Conservation (phyloP, 2,888 invertebrate genomes). For the Drosophila nigritarsus region DNA sequence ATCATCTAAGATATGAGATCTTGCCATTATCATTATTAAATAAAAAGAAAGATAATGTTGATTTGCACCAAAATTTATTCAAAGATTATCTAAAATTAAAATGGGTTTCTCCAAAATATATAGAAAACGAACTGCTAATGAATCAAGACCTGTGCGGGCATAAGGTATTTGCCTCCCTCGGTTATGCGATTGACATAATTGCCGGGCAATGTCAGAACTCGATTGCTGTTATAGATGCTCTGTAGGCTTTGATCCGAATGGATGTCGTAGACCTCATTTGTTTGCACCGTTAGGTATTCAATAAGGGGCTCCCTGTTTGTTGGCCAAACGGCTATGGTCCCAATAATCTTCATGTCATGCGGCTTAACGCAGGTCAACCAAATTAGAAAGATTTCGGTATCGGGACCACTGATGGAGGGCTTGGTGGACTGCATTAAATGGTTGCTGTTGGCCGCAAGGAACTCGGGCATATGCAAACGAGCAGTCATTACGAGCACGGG, state of each 20-base stretch:
- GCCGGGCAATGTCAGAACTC: constrained; percentile 66
- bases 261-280: constrained; percentile 76
- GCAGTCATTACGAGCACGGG: constrained; percentile 81
- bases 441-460: constrained; percentile 28
- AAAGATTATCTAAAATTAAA: constrained; percentile 14
- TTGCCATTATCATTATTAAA: background rate
- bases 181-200: constrained; percentile 67
- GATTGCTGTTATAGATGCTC: constrained; percentile 67
- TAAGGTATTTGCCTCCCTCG: constrained; percentile 66
- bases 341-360: constrained; percentile 60
- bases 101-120: background rate
- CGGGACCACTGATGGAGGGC: background rate
- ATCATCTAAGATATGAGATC: background rate
- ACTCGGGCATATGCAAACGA: constrained; percentile 59
- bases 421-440: background rate
- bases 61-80: constrained; percentile 11
- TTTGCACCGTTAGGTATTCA: constrained; percentile 70
- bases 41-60: background rate
- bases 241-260: constrained; percentile 58
- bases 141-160: constrained; percentile 64
- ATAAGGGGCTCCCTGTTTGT: constrained; percentile 46
- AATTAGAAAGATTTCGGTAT: constrained; percentile 68
- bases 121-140: constrained; percentile 19
- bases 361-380: constrained; percentile 80
- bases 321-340: constrained; percentile 76